These are phyloP conservation scores for Andricus grossulariae DNA, from an alignment of 1,140 invertebrate species.

Conservation along the genomic window DNA sequence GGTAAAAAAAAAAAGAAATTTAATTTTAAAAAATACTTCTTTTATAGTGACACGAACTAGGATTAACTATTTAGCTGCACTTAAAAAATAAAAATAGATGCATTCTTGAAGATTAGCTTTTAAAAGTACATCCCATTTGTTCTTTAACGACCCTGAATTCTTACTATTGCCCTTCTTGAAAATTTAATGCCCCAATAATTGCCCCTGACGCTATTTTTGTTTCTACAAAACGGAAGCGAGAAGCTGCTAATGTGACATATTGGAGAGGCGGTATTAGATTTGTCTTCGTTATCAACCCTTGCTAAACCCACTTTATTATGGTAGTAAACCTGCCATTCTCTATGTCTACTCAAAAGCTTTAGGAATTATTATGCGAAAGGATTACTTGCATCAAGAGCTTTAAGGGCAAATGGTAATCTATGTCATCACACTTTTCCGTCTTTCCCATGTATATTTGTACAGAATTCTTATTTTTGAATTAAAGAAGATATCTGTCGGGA, in stretches of 20 bases:
- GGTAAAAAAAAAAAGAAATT: too few species aligned
- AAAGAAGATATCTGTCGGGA: too few species aligned
- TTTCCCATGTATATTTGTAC: too few species aligned
- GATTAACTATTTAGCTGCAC: too few species aligned
- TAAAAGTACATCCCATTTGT: background rate
- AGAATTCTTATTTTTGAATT: too few species aligned
- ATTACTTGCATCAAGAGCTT: too few species aligned
- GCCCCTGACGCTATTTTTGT: background rate
- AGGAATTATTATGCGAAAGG: background rate
- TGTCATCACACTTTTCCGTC: too few species aligned
- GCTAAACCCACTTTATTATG: conserved; percentile 52
- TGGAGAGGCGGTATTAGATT: conserved; percentile 29
- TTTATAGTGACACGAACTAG: too few species aligned
- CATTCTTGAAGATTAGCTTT: background rate
- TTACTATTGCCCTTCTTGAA: conserved; percentile 1
- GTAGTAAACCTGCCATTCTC: conserved; percentile 7
- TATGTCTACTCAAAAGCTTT: background rate
- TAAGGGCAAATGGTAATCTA: too few species aligned
- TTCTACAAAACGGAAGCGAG: background rate
- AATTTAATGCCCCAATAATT: conserved; percentile 8
- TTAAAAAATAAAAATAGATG: background rate
- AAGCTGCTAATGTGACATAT: background rate
- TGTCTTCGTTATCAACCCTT: conserved; percentile 38
- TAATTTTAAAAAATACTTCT: too few species aligned
- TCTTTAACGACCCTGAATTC: background rate